Base-by-base conservation (phyloP, 2,888 invertebrate genomes). In the Plagodis dolabraria region DNA sequence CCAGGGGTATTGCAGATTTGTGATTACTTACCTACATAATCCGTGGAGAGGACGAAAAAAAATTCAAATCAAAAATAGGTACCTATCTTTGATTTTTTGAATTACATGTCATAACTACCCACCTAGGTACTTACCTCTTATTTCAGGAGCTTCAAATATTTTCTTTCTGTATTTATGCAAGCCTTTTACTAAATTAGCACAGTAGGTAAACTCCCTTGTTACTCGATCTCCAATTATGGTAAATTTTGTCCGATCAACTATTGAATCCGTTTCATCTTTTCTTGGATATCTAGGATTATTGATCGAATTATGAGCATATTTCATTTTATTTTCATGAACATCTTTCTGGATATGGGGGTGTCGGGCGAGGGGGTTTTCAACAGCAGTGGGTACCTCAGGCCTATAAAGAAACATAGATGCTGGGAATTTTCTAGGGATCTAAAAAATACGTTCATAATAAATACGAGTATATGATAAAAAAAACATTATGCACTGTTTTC, bases 221-320 rank as follows among this genome's bases (percentile, higher is more conserved):
- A 85, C 69, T 71, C 82, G 78, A 63, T 85, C 85, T 8, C 92
- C 92, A 50, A 91, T 78, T 0, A 92, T 67, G 1, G 81, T 85
- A 63, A 92, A 86, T 65, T 80, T 80, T 5, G 79, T 64, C 7
- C 73, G 72, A 10, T 79, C 57, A 48, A 62, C 50, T 42, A 68
- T 45, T 8, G 68, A 67, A 35, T 67, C 76, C 40, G 5, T 40
- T 45, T 72, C 69, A 54, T 78, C 75, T 60, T 74, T 75, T 4
- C 64, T 65, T 2, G 89, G 87, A 66, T 85, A 86, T 5, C 62
- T 43, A 7, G 85, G 85, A 65, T 92, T 92, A 9, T 76, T 71
- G 10, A 82, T 69, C n/a, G 89, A 87, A 66, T 91, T 91, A 67
- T 92, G 92, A 4, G 75, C 81, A 72, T 83, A 71, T 74, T 83